Percentiles rank a stretch among this genome's conserved stretches.
Conservation (phyloP, 2,797 vertebrate species). For the Uromys caudimaculatus region DNA sequence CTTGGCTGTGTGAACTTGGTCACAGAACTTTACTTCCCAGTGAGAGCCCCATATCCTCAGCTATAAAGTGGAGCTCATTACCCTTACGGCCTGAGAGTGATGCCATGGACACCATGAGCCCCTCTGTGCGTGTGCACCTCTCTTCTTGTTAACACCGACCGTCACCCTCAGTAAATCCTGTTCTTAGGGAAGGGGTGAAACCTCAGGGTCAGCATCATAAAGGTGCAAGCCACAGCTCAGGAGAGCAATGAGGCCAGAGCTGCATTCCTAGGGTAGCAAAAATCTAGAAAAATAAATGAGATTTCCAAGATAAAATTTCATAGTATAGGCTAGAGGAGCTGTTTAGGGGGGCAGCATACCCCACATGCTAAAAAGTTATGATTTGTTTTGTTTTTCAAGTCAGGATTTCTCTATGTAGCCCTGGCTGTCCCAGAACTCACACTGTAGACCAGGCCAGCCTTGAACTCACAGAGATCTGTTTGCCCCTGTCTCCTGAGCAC, state of each 20-base stretch:
- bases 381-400: neutral
- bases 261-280: neutral
- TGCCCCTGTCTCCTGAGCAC: neutral
- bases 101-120: neutral
- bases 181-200: neutral
- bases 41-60: neutral
- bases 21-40: neutral
- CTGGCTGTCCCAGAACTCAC: neutral
- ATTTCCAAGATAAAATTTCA: neutral
- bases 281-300: conserved; percentile 8
- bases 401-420: neutral
- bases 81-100: neutral
- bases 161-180: neutral
- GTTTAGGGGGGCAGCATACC: neutral
- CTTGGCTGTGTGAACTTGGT: neutral
- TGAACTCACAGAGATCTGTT: neutral
- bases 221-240: neutral
- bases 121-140: rapidly evolving
- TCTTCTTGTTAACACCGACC: too few relatives aligned
- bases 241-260: neutral
- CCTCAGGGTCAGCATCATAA: neutral
- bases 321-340: neutral
- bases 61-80: neutral
- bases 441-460: neutral
- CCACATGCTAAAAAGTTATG: neutral